Percentiles rank a stretch among this genome's conserved stretches.
Conservation (phyloP, 2,888 invertebrate genomes). For the Mystacides longicornis region DNA sequence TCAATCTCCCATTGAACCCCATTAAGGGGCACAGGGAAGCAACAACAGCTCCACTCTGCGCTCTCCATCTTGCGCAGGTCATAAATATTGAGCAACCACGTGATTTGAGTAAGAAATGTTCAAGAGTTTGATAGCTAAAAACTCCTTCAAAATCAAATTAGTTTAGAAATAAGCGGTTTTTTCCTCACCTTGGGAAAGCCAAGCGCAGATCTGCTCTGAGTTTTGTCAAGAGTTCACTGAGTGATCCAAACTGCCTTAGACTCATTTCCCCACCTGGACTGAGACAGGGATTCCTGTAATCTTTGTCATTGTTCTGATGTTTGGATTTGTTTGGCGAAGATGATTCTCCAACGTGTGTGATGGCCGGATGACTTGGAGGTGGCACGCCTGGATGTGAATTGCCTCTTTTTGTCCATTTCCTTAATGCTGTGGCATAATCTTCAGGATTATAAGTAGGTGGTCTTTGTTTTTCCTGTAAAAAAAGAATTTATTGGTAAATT, state of each 20-base stretch:
- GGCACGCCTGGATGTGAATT: constrained; percentile 33
- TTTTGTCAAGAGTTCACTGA: constrained; percentile 81
- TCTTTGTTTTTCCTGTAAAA: constrained; percentile 66
- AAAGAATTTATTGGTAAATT: too few relatives aligned
- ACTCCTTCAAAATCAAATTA: too few relatives aligned
- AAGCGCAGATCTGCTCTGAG: constrained; percentile 77
- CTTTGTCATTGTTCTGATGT: constrained; percentile 43
- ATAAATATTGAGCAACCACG: too few relatives aligned
- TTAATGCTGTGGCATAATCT: constrained; percentile 73
- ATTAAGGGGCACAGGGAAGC: too few relatives aligned
- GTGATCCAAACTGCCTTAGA: constrained; percentile 75
- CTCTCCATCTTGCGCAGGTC: too few relatives aligned
- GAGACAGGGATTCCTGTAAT: constrained; percentile 59
- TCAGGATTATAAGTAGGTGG: constrained; percentile 88
- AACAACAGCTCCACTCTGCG: too few relatives aligned
- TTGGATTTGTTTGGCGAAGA: constrained; percentile 33
- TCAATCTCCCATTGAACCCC: too few relatives aligned
- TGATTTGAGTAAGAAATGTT: too few relatives aligned
- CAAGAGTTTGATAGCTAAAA: too few relatives aligned
- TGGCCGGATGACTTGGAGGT: constrained; percentile 30
- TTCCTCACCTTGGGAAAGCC: constrained; percentile 75
- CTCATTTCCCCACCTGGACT: constrained; percentile 75
- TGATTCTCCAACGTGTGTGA: constrained; percentile 23
- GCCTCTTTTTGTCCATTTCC: constrained; percentile 70
- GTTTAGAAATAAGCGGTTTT: neutral